Base-by-base conservation (phyloP, 2,888 invertebrate genomes). In the Synergus umbraculus region DNA sequence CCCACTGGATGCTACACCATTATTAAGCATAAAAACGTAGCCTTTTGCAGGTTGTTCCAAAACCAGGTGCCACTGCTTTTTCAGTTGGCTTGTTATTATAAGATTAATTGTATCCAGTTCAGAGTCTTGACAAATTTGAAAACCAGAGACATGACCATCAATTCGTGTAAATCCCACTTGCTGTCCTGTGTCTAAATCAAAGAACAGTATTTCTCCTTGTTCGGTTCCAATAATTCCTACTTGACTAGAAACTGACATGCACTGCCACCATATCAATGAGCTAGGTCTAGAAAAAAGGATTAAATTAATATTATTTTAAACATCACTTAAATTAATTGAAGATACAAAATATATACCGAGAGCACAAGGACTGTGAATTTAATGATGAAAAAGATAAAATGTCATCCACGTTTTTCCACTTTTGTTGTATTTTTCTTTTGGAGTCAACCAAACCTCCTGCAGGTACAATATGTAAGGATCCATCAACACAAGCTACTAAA, bases 11-110 rank as follows among this genome's bases (percentile, higher is more conserved):
- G 78, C 41, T 41, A 81, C 87, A 22, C 83, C 87, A 78, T 86
- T 89, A 65, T 83, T 83, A 77, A 92, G 84, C 0, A 95, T 95
- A 94, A 96, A 97, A 76, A 95, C 94, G 89, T 96, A 97, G 77
- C 95, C 95, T 84, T 94, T 95, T 2, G 95, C 94, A 85, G 95
- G 95, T 88, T 97, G 96, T 90, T 98, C 97, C 78, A 98, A 92
- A 46, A 97, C 92, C 80, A 98, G 92, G 85, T 96, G 95, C 95
- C 97, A 97, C 89, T 98, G 97, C 83, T 96, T 95, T 58, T 95
- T 95, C 84, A 95, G 94, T 54, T 94, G 94, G 78, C 94, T 95
- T 10, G 96, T 96, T 87, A 98, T 96, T 95, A 97, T 88, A 77
- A 94, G 89, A 46, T 92, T 93, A 69, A 93, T 92, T 78, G 94